phyloP scores from a whole-genome alignment of 2,797 vertebrate genomes.

The Amphiprion clarkii region DNA sequence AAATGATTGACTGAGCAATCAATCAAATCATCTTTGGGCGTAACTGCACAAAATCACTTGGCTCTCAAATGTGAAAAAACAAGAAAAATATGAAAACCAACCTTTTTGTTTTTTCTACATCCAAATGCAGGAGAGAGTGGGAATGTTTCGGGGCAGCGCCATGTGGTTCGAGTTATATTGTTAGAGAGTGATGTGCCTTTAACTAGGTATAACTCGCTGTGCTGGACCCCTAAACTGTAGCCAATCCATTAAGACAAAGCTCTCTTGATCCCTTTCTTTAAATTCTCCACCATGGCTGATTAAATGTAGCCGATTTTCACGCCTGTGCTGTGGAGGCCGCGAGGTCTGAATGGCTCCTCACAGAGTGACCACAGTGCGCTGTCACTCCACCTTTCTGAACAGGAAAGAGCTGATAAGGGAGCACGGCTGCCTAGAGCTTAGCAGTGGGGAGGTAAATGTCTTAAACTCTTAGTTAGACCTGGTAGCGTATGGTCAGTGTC shows the following conservation, averaged over 20 bases:
- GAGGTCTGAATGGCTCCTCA: constrained; percentile 77
- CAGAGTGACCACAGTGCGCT: constrained; percentile 62
- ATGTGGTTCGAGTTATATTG: constrained; percentile 82
- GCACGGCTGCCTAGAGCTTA: constrained; percentile 33
- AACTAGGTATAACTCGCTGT: constrained; percentile 74
- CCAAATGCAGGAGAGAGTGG: constrained; percentile 14
- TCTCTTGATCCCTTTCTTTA: constrained; percentile 80
- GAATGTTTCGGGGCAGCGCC: constrained; percentile 41
- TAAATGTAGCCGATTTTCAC: constrained; percentile 85
- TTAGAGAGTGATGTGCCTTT: constrained; percentile 71
- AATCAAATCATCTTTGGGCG: constrained; percentile 51
- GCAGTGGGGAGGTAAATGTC: constrained; percentile 2
- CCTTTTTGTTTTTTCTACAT: constrained; percentile 7
- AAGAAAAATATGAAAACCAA: constrained; percentile 21
- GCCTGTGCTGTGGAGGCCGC: constrained; percentile 69
- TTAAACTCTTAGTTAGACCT: neutral
- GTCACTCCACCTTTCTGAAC: constrained; percentile 63
- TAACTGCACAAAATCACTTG: constrained; percentile 32
- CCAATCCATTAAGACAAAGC: constrained; percentile 85
- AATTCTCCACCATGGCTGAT: constrained; percentile 82
- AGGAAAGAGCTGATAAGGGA: constrained; percentile 55
- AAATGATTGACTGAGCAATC: constrained; percentile 58
- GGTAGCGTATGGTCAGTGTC: neutral
- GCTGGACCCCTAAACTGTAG: constrained; percentile 78
- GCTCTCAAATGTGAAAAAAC: constrained; percentile 26